Evolutionary conservation across 2,113 vertebrate genomes (phyloP), one percentile per base, ranked within the genome.

Genomic region (Anolis carolinensis): DNA sequence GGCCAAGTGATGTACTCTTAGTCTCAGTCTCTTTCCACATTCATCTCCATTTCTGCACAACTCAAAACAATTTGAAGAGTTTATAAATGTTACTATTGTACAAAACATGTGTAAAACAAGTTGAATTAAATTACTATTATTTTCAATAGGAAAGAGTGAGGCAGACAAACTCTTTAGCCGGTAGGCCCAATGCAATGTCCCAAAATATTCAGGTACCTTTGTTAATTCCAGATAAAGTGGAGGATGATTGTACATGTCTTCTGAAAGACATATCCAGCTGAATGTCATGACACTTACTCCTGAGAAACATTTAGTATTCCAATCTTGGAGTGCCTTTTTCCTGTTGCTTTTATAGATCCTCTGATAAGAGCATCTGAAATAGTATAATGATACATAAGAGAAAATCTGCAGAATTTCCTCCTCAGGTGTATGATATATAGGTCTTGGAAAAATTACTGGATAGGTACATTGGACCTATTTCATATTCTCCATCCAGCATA

Each of bases 351-450:
- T 0, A 44, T n/a, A 75, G 79, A 67, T 13, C 48, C 36, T 78
- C 78, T 83, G 73, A 65, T 76, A 50, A 62, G 48, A 77, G 36
- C 32, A 9, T 77, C 63, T 65, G 73, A 0, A 0, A 39, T 0
- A 0, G 0, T 0, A 21, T 34, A 20, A 79, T n/a, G 50, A 71
- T 36, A 30, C 9, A 0, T 1, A 0, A 80, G 68, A 32, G 59
- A 77, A n/a, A 7, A 52, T 62, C 75, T 67, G 4, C 44, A 88
- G 14, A 2, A 81, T 5, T 21, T 78, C 25, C 71, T 52, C 7
- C 18, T 73, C 30, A 72, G n/a, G 77, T 79, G 0, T 5, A 77
- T 63, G 9, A 55, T 55, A 55, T 55, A 10, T 13, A 55, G 9
- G 9, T 55, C 52, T 55, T 55, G 52, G 52, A 13, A 55, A 55